A percentile compares a stretch with the other conserved stretches of the same genome.
phyloP scores from a whole-genome alignment of 2,797 vertebrate species.

The Pipistrellus kuhlii region DNA sequence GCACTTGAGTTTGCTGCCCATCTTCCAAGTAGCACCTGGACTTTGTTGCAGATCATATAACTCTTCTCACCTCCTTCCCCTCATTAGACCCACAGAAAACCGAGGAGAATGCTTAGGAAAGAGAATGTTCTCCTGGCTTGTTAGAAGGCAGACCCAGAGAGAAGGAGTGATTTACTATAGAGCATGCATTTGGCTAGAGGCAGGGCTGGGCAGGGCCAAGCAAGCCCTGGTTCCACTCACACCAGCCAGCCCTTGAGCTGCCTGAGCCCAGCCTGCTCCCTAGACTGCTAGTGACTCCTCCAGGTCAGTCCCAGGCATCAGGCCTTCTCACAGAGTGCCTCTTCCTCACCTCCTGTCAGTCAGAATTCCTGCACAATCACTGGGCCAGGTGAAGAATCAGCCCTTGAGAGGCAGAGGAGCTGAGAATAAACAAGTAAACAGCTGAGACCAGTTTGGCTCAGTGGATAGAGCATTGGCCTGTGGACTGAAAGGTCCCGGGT shows the following conservation, averaged over 20 bases:
- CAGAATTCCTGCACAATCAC: neutral
- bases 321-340: neutral
- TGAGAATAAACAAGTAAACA: neutral
- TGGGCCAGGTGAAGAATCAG: neutral
- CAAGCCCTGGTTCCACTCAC: accelerated
- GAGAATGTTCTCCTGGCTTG: neutral
- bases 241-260: neutral
- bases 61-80: neutral
- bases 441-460: too few species aligned
- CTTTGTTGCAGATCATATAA: neutral
- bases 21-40: neutral
- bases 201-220: neutral
- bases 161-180: neutral
- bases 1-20: neutral
- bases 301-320: too few species aligned
- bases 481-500: too few species aligned
- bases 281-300: neutral
- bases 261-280: neutral
- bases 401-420: neutral
- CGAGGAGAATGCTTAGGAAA: neutral
- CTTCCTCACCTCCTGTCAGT: neutral
- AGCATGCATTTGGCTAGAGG: neutral
- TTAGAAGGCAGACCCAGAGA: slow-evolving; percentile 1
- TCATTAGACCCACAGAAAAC: neutral
- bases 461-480: too few species aligned